Base-by-base conservation (phyloP, 2,888 invertebrate genomes). In the Brassicogethes aeneus region DNA sequence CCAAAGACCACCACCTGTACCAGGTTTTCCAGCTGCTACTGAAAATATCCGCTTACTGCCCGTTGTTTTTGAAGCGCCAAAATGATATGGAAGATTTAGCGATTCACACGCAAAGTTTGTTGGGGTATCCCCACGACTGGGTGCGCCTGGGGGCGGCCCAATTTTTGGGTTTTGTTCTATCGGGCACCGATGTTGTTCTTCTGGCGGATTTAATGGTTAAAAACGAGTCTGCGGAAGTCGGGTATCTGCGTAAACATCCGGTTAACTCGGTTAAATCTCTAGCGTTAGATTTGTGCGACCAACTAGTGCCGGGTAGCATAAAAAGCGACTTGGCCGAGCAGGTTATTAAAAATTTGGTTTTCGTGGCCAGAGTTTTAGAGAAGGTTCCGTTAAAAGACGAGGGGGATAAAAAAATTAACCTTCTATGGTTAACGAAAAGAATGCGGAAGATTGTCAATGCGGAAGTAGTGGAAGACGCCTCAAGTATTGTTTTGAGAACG, bases 101-200 rank as follows among this genome's bases (percentile, higher is more conserved):
- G 38, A 79, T 79, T 59, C 75, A 80, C 57, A 76, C 80, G 53
- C 85, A 88, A 64, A 73, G 71, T 13, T 73, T 89, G 33, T 62
- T 94, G 12, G 80, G 76, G 0, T 82, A 94, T 64, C 85, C 88
- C 10, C 93, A 94, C 61, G 75, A 80, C 17, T 92, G 92, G 92
- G 88, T 94, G 0, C 76, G 92, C 40, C 69, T 89, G 34, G 77
- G 78, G 42, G 76, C 90, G 0, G 77, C 82, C 0, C 87, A 89
- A 62, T 74, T 91, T 46, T 66, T 93, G 33, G 84, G 85, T 0
- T 74, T 79, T 35, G 72, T 92, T 37, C 68, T 94, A 40, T 70
- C 77, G 1, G 66, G 74, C 1, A 73, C 82, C 35, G 76, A 85
- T 56, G 67, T 75, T 5, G 73, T 75, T 1, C 74, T 79, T 43